A percentile compares a stretch with the other conserved stretches of the same genome.
These are phyloP conservation scores for Cacatua alba DNA, from an alignment of 2,113 vertebrate species.

Conservation along the genomic window DNA sequence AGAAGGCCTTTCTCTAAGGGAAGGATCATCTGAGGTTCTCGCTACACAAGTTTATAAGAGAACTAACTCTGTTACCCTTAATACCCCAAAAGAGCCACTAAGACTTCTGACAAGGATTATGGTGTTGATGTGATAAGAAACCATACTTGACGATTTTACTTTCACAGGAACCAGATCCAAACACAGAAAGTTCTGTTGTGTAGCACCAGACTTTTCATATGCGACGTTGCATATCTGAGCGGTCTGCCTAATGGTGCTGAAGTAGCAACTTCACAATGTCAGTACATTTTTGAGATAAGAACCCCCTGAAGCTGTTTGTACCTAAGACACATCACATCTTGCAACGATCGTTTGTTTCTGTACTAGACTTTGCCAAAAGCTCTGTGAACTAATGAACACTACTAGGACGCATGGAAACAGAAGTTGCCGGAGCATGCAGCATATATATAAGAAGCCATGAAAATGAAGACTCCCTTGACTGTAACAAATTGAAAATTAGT, in stretches of 20 bases:
- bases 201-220: background rate
- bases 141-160: background rate
- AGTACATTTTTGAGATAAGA: background rate
- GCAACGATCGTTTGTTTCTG: background rate
- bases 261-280: accelerated
- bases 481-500: background rate
- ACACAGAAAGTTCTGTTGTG: background rate
- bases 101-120: background rate
- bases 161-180: background rate
- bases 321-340: background rate
- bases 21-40: background rate
- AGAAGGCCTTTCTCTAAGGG: background rate
- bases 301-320: background rate
- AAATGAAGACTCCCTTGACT: background rate
- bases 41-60: background rate
- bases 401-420: accelerated
- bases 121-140: background rate
- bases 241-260: background rate
- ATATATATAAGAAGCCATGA: background rate
- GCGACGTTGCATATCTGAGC: accelerated
- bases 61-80: background rate
- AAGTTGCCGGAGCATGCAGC: background rate
- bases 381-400: background rate
- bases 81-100: background rate
- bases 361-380: background rate